phyloP scores from a whole-genome alignment of 2,113 vertebrate genomes.

The Synodontis membranacea region DNA sequence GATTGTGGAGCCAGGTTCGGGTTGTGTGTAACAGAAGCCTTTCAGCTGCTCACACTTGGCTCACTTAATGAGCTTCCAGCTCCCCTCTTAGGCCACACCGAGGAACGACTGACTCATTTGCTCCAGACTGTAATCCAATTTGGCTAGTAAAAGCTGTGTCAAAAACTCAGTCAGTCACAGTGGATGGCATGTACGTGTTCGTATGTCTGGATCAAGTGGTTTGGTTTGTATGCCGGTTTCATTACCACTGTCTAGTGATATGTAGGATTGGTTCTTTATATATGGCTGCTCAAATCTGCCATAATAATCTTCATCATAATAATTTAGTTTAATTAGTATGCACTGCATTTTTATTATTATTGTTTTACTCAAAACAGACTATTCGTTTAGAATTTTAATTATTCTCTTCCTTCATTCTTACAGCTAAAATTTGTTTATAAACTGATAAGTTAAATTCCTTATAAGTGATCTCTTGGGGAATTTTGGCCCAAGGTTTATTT shows the following conservation, averaged over 20 bases:
- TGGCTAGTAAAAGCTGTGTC: background rate
- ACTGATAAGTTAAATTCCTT: background rate
- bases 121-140: background rate
- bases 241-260: background rate
- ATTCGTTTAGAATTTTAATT: background rate
- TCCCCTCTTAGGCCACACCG: slow-evolving; percentile 44
- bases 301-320: background rate
- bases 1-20: background rate
- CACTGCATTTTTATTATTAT: background rate
- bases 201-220: too few species aligned
- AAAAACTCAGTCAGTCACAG: background rate
- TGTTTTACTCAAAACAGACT: background rate
- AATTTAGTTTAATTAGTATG: background rate
- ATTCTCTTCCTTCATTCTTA: background rate
- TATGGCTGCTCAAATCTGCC: background rate
- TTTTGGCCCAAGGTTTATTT: background rate
- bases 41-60: background rate
- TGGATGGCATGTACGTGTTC: background rate
- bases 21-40: background rate
- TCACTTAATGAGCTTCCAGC: slow-evolving; percentile 48
- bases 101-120: slow-evolving; percentile 30
- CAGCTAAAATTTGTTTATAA: background rate
- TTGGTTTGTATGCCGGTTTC: background rate
- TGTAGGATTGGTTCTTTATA: background rate
- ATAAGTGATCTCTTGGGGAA: background rate